Conservation (phyloP, 2,113 vertebrate genomes). For the Corythornis vintsioides region DNA sequence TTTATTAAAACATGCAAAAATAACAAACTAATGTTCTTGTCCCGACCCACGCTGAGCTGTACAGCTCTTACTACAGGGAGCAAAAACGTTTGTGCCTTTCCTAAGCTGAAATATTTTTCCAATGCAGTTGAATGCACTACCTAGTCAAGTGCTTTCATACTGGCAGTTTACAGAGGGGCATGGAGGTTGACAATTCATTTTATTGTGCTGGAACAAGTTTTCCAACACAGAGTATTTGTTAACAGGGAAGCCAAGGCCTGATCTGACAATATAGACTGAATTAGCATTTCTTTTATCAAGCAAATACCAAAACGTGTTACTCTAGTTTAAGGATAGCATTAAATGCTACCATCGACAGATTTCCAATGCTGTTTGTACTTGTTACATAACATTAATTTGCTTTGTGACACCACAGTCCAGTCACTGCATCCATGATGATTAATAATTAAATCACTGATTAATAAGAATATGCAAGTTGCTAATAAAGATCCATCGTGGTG, state of each 20-base stretch:
- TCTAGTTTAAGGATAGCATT: not conserved
- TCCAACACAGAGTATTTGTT: not conserved
- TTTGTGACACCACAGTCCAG: not conserved
- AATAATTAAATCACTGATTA: not conserved
- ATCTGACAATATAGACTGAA: not conserved
- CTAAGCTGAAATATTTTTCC: not conserved
- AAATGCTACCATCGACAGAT: not conserved
- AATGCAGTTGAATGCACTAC: not conserved
- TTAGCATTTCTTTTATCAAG: conserved; percentile 9
- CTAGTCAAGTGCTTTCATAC: not conserved
- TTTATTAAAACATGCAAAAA: conserved; percentile 37
- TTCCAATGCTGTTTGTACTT: not conserved
- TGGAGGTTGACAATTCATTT: not conserved
- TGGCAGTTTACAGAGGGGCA: not conserved
- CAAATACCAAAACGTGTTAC: not conserved
- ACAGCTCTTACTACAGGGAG: not conserved
- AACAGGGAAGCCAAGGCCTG: not conserved
- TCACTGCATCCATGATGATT: not conserved
- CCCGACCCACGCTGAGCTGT: not conserved
- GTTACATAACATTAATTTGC: not conserved
- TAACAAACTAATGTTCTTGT: not conserved
- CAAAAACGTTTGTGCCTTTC: not conserved
- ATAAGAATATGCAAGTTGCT: not conserved
- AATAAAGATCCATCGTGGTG: not conserved
- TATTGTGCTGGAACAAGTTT: not conserved